Evolutionary conservation across 2,888 invertebrate species (phyloP).

Genomic region (Anarsia innoxiella): DNA sequence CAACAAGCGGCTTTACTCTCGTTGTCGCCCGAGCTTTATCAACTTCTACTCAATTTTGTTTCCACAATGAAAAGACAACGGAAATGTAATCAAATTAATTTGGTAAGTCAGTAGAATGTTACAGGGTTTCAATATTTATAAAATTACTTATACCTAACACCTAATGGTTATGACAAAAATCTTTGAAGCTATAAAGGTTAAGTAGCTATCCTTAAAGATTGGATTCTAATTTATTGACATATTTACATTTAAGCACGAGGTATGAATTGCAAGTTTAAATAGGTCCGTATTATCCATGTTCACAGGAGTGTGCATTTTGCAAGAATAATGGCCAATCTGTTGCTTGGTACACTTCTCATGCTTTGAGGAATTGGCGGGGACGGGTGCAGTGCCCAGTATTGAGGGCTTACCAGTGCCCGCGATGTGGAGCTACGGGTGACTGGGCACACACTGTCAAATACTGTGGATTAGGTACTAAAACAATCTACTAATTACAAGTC

Average conservation of each 20-base stretch:
- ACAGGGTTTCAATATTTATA: too few species aligned
- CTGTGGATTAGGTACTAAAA: too few species aligned
- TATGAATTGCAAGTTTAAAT: too few species aligned
- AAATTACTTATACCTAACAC: too few species aligned
- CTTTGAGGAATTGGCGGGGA: slow-evolving; percentile 78
- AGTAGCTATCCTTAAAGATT: too few species aligned
- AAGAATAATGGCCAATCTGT: slow-evolving; percentile 81
- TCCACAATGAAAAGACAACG: slow-evolving; percentile 45
- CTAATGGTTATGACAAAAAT: too few species aligned
- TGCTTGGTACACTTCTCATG: slow-evolving; percentile 78
- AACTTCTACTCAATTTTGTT: slow-evolving; percentile 44
- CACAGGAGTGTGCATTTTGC: slow-evolving; percentile 65
- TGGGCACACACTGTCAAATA: slow-evolving; percentile 85
- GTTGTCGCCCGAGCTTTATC: slow-evolving; percentile 39
- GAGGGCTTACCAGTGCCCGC: slow-evolving; percentile 78
- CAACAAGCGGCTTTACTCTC: slow-evolving; percentile 48
- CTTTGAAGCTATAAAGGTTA: too few species aligned
- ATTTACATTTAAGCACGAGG: too few species aligned
- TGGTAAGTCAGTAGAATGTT: too few species aligned
- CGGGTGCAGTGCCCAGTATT: slow-evolving; percentile 82
- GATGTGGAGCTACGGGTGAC: slow-evolving; percentile 82
- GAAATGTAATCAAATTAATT: slow-evolving; percentile 28
- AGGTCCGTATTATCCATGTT: too few species aligned
- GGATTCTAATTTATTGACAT: too few species aligned
- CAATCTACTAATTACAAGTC: too few species aligned